A percentile compares a stretch with the other conserved stretches of the same genome.
Conservation (phyloP, 92 coral and sea anemone genomes). For the Palythoa grandiflora region DNA sequence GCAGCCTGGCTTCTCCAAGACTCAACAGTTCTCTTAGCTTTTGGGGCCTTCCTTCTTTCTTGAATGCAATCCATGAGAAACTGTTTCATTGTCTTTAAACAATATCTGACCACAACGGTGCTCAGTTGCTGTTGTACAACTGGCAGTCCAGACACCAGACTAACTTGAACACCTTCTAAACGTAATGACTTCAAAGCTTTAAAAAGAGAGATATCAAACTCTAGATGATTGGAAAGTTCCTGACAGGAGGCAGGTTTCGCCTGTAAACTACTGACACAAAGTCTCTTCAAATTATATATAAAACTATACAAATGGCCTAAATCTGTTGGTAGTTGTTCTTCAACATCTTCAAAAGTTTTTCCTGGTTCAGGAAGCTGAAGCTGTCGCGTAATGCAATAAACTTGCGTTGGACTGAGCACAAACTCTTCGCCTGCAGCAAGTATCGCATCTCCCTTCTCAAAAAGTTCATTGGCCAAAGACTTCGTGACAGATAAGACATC, state of each 20-base stretch:
- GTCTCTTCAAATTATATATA: conserved; percentile 77
- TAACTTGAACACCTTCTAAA: conserved; percentile 85
- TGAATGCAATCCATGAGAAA: conserved; percentile 83
- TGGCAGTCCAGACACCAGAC: conserved; percentile 75
- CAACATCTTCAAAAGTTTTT: conserved; percentile 65
- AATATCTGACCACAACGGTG: conserved; percentile 75
- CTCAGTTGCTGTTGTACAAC: conserved; percentile 82
- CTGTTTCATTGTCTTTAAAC: conserved; percentile 87
- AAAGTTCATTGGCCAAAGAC: conserved; percentile 80
- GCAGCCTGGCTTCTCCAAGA: conserved; percentile 90
- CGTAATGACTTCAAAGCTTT: conserved; percentile 77
- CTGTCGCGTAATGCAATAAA: conserved; percentile 92
- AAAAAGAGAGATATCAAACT: conserved; percentile 95
- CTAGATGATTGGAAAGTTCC: conserved; percentile 85
- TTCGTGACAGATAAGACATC: conserved; percentile 93
- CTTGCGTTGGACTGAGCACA: conserved; percentile 88
- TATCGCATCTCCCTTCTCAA: conserved; percentile 68
- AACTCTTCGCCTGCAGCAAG: conserved; percentile 74
- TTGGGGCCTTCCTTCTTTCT: conserved; percentile 79
- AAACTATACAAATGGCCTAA: conserved; percentile 91
- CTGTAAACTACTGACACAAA: conserved; percentile 70
- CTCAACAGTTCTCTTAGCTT: conserved; percentile 74
- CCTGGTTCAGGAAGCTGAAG: conserved; percentile 90
- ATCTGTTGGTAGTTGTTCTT: conserved; percentile 59
- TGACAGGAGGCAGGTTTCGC: conserved; percentile 63